Percentiles rank a stretch among this genome's conserved stretches.
Evolutionary conservation across 2,888 invertebrate species (phyloP).

Genomic region (Crioceris asparagi): DNA sequence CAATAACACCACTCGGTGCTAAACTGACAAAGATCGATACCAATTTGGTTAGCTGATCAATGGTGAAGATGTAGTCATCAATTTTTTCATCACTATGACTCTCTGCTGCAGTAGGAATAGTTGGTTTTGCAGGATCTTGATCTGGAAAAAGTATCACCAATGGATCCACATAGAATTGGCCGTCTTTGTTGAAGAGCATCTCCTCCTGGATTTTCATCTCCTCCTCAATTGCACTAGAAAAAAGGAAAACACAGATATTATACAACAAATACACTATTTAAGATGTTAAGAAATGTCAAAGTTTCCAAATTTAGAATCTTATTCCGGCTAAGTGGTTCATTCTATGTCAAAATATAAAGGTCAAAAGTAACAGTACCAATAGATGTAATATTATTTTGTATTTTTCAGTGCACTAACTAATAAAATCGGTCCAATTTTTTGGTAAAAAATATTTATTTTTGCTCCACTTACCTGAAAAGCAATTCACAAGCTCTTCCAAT

Average conservation of each 20-base stretch:
- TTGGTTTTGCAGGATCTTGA: too few relatives aligned
- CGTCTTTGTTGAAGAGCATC: constrained; percentile 33
- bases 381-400: too few relatives aligned
- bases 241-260: constrained; percentile 1
- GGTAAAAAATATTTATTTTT: not conserved
- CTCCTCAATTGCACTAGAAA: constrained; percentile 37
- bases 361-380: too few relatives aligned
- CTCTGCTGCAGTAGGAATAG: constrained; percentile 4
- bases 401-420: too few relatives aligned
- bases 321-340: too few relatives aligned
- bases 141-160: constrained; percentile 28
- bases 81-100: not conserved
- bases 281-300: too few relatives aligned
- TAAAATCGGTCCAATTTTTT: too few relatives aligned
- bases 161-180: constrained; percentile 34
- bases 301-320: too few relatives aligned
- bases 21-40: constrained; percentile 29
- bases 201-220: constrained; percentile 36
- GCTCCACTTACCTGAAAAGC: not conserved
- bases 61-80: constrained; percentile 24
- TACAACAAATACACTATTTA: not conserved
- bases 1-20: constrained; percentile 36
- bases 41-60: constrained; percentile 28
- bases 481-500: constrained; percentile 30
- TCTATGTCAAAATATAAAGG: too few relatives aligned